A percentile compares a stretch with the other conserved stretches of the same genome.
phyloP scores from a whole-genome alignment of 2,797 vertebrate genomes.

The Dallia pectoralis region DNA sequence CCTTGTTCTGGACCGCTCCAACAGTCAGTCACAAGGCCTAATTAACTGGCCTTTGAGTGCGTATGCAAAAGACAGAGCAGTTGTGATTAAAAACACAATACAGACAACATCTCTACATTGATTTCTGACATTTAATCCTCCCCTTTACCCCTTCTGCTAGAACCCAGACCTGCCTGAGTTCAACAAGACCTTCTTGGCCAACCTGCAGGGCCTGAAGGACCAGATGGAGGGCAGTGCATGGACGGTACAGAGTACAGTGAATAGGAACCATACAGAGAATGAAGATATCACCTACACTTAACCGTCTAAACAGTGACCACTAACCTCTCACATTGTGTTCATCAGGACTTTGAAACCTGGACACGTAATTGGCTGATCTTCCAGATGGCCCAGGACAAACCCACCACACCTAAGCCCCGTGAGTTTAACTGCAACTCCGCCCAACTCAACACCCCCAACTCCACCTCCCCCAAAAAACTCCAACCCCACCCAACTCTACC shows the following conservation, averaged over 20 bases:
- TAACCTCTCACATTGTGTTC: constrained; percentile 9
- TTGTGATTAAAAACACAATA: not conserved
- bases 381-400: constrained; percentile 76
- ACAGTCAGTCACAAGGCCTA: too few relatives aligned
- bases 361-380: constrained; percentile 87
- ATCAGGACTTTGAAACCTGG: constrained; percentile 83
- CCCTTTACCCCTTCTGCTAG: constrained; percentile 27
- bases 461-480: not conserved
- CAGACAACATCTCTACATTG: too few relatives aligned
- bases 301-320: not conserved
- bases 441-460: not conserved
- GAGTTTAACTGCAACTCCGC: not conserved
- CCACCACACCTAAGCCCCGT: constrained; percentile 54
- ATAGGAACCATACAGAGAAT: not conserved
- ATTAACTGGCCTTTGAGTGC: too few relatives aligned
- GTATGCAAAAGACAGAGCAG: not conserved
- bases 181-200: constrained; percentile 73
- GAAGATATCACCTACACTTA: not conserved
- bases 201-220: constrained; percentile 72
- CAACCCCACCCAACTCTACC: not conserved
- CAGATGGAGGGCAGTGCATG: constrained; percentile 69
- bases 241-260: constrained; percentile 68
- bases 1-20: too few relatives aligned
- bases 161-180: constrained; percentile 73
- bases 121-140: too few relatives aligned